phyloP scores from a whole-genome alignment of 1,140 invertebrate genomes.

The Akabosia matsudoensis region DNA sequence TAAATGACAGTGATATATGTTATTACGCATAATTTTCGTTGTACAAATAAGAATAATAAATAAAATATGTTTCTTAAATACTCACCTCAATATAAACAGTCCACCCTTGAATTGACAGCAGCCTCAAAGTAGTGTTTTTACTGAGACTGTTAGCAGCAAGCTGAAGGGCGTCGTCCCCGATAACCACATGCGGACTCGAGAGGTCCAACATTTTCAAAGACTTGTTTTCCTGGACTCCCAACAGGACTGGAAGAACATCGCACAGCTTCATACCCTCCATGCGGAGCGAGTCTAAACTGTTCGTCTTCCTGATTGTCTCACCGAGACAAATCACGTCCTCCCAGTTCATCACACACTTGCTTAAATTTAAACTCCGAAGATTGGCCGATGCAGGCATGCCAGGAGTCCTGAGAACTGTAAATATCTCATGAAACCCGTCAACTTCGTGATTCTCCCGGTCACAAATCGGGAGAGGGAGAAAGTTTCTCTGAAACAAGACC shows the following conservation, averaged over 20 bases:
- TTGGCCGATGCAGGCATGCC: constrained; percentile 55
- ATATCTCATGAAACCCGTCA: constrained; percentile 47
- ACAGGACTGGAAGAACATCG: constrained; percentile 56
- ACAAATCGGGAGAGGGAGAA: constrained; percentile 56
- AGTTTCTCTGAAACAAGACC: constrained; percentile 55
- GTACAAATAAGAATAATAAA: too few relatives aligned
- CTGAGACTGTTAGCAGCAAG: constrained; percentile 56
- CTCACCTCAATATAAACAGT: constrained; percentile 59
- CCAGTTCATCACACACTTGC: constrained; percentile 55
- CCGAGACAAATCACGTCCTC: constrained; percentile 59
- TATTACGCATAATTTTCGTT: too few relatives aligned
- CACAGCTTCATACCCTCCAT: constrained; percentile 56
- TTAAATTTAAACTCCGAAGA: constrained; percentile 57
- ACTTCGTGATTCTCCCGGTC: constrained; percentile 53
- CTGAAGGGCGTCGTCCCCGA: constrained; percentile 51
- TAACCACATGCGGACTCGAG: constrained; percentile 54
- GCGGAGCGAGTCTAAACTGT: constrained; percentile 56
- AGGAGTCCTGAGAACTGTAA: constrained; percentile 48
- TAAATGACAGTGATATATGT: too few relatives aligned
- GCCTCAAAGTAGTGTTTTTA: constrained; percentile 55
- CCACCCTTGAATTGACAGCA: constrained; percentile 59
- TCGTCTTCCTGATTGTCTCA: constrained; percentile 56
- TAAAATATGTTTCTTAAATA: too few relatives aligned
- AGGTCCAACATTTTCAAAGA: constrained; percentile 58
- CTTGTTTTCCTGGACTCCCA: constrained; percentile 56